These are phyloP conservation scores for Orthosia gracilis DNA, from an alignment of 2,888 invertebrate species.

Conservation along the genomic window DNA sequence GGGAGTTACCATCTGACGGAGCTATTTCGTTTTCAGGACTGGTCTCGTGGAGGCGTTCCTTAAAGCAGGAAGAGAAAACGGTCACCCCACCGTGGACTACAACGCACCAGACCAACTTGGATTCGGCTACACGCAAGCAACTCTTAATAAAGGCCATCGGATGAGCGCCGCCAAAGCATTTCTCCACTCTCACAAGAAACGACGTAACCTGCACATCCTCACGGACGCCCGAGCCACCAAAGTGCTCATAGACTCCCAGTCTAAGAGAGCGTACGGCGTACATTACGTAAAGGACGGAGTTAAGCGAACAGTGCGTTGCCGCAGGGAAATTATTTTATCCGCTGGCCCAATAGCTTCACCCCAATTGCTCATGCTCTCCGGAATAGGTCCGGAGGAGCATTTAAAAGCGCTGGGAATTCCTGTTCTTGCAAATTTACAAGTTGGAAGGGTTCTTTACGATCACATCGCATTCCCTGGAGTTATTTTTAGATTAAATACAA, in stretches of 20 bases:
- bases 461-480: constrained; percentile 91
- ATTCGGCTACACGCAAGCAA: constrained; percentile 89
- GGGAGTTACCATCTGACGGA: constrained; percentile 26
- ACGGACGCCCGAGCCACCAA: constrained; percentile 85
- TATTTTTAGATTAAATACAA: constrained; percentile 84
- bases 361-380: constrained; percentile 97
- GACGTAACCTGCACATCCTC: constrained; percentile 92
- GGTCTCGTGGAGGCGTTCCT: constrained; percentile 91
- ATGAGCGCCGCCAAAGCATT: constrained; percentile 93
- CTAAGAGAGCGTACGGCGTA: constrained; percentile 93
- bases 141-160: constrained; percentile 92
- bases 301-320: constrained; percentile 90
- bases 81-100: constrained; percentile 91
- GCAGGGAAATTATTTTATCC: constrained; percentile 95
- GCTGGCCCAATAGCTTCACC: constrained; percentile 97
- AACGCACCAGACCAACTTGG: constrained; percentile 92
- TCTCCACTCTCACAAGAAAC: constrained; percentile 91
- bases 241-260: constrained; percentile 87
- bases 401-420: constrained; percentile 91
- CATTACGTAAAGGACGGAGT: constrained; percentile 91
- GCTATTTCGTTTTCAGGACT: constrained; percentile 80
- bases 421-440: constrained; percentile 92
- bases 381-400: constrained; percentile 92
- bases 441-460: constrained; percentile 93
- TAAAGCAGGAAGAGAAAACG: constrained; percentile 90